Evolutionary conservation across 2,888 invertebrate species (phyloP).

Genomic region (Xanthorhoe spadicearia): DNA sequence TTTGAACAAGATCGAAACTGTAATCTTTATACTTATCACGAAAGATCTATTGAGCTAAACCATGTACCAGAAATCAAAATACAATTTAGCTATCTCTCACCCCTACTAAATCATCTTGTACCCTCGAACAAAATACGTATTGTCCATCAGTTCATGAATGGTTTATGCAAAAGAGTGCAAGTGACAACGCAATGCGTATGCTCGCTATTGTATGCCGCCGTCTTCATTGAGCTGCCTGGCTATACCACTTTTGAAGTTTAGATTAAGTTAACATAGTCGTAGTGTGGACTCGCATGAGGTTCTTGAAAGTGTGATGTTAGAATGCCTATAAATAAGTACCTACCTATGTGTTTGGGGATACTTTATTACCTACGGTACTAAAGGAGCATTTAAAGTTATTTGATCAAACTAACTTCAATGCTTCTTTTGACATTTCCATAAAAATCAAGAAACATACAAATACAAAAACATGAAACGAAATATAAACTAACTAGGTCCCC

Average conservation of each 20-base stretch:
- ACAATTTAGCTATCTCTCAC: conserved; percentile 26
- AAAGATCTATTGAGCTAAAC: neutral
- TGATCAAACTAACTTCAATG: no score
- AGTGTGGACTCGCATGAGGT: conserved; percentile 13
- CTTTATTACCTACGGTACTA: no score
- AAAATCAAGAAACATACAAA: no score
- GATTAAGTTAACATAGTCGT: conserved; percentile 43
- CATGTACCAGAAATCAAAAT: neutral
- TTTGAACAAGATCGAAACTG: no score
- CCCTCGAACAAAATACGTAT: conserved; percentile 54
- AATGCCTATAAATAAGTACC: no score
- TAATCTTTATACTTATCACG: neutral
- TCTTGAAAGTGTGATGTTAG: neutral
- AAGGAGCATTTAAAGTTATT: no score
- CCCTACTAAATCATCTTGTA: conserved; percentile 37
- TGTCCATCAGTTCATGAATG: conserved; percentile 75
- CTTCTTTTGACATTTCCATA: no score
- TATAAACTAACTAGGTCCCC: no score
- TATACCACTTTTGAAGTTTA: conserved; percentile 47
- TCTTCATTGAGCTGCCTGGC: conserved; percentile 69
- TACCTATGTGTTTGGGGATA: no score
- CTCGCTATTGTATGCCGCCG: conserved; percentile 65
- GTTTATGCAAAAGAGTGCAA: conserved; percentile 69
- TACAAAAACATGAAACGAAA: no score
- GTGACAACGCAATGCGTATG: conserved; percentile 76